Evolutionary conservation across 2,888 invertebrate genomes (phyloP).

Genomic region (Hydrotaea cyrtoneurina): DNA sequence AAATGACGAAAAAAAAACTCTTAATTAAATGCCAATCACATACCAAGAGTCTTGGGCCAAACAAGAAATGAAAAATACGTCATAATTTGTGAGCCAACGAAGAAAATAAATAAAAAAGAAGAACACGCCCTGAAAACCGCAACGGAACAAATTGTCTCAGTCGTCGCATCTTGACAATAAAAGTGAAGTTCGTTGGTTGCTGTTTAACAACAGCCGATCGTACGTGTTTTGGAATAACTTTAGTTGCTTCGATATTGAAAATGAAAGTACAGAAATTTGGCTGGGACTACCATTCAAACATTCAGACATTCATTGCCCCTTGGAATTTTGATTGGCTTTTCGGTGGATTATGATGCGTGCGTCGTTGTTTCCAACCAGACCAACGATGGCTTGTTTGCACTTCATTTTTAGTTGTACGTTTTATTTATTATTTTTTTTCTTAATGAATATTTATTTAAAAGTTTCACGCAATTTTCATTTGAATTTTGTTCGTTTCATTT

Average conservation of each 20-base stretch:
- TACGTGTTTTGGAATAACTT: conserved; percentile 32
- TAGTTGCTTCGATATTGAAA: conserved; percentile 9
- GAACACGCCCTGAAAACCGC: conserved; percentile 21
- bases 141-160: not conserved
- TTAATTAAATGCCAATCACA: conserved; percentile 46
- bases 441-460: not conserved
- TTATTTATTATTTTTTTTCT: conserved; percentile 16
- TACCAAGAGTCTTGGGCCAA: conserved; percentile 9
- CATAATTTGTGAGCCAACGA: conserved; percentile 21
- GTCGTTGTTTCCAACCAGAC: not conserved
- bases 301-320: not conserved
- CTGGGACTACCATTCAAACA: not conserved
- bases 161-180: not conserved
- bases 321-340: not conserved
- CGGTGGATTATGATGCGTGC: not conserved
- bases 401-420: not conserved
- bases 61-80: conserved; percentile 8
- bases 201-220: not conserved
- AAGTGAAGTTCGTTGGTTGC: not conserved
- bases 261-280: conserved; percentile 10
- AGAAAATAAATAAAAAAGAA: not conserved
- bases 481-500: not conserved
- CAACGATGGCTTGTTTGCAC: not conserved
- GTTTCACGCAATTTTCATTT: conserved; percentile 14
- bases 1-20: conserved; percentile 13